Base-by-base conservation (phyloP, 2,888 invertebrate species). In the Callosobruchus maculatus region DNA sequence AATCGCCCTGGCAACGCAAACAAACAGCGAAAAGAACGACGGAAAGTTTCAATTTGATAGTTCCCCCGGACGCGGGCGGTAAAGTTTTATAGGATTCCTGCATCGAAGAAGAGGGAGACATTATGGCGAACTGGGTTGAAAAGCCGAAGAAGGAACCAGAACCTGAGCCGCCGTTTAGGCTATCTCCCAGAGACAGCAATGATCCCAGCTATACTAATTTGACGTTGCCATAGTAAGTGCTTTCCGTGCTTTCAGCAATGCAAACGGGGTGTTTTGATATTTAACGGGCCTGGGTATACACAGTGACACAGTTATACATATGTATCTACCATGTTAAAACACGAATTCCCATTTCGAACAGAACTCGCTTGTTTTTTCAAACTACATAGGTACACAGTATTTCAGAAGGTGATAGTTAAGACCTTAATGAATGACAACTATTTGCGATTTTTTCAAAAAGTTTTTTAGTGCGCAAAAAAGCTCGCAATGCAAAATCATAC, bases 211-310 rank as follows among this genome's bases (percentile, higher is more conserved):
- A 92, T 80, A 89, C 90, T 0, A 88, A 88, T 77, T 85, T 92
- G 70, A 85, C 83, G 70, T 85, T 92, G 71, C 91, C 91, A 22
- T 92, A 92, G 92, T 92, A 88, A 91, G 92, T 89, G 3, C 68
- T 9, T n/a, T 20, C 68, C 2, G 4, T 67, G 9, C 7, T 7
- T 26, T 26, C 2, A 4, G 7, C 26, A n/a, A n/a, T n/a, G n/a
- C n/a, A n/a, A n/a, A n/a, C n/a, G n/a, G n/a, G n/a, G n/a, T n/a
- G n/a, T n/a, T n/a, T n/a, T n/a, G n/a, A n/a, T n/a, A n/a, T n/a
- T n/a, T n/a, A n/a, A n/a, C n/a, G n/a, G n/a, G n/a, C n/a, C n/a
- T n/a, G n/a, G n/a, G n/a, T n/a, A n/a, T n/a, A n/a, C n/a, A n/a
- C n/a, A n/a, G n/a, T n/a, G n/a, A n/a, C n/a, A n/a, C n/a, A n/a